Base-by-base conservation (phyloP, 2,113 vertebrate species). In the Platichthys stellatus region DNA sequence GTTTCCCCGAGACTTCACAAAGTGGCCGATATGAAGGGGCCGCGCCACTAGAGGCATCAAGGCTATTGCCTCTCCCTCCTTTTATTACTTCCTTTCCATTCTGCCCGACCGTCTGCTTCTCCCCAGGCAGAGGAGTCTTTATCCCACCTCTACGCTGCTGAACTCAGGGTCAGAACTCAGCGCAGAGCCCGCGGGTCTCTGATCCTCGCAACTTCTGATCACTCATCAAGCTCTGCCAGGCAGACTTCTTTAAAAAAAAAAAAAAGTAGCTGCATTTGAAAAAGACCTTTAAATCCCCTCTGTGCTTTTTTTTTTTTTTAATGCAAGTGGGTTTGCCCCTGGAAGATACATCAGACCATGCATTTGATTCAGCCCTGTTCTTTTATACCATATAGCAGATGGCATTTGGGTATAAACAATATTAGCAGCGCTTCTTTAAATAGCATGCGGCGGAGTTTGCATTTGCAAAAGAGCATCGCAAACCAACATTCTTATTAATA, bases 141-240 rank as follows among this genome's bases (percentile, higher is more conserved):
- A 88, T 88, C 74, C 82, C 51, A 83, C 78, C 70, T 89, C 78
- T 63, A 12, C 31, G 47, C 49, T 60, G 69, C 61, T 84, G 83
- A 91, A 86, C 80, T 74, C 63, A 20, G 66, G 90, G 86, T 90
- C 84, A 85, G 68, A 81, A 78, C 74, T 72, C 79, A 70, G 73
- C 80, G 45, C 38, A 65, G 75, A 74, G 28, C 80, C 74, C 69
- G 63, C 31, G 21, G 78, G 72, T 63, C 67, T 90, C 74, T 87
- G 76, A 89, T 90, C 74, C 84, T 72, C 23, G 24, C 53, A 81
- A 76, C 77, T 83, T 88, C 80, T 90, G 85, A 92, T 92, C 86
- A 81, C 59, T 87, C 76, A 90, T 91, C 86, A 89, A 90, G 82
- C 80, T 80, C 63, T 76, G 69, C 56, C 56, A 57, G 74, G 67